phyloP scores from a whole-genome alignment of 2,113 vertebrate genomes.

The Aviceda subcristata region DNA sequence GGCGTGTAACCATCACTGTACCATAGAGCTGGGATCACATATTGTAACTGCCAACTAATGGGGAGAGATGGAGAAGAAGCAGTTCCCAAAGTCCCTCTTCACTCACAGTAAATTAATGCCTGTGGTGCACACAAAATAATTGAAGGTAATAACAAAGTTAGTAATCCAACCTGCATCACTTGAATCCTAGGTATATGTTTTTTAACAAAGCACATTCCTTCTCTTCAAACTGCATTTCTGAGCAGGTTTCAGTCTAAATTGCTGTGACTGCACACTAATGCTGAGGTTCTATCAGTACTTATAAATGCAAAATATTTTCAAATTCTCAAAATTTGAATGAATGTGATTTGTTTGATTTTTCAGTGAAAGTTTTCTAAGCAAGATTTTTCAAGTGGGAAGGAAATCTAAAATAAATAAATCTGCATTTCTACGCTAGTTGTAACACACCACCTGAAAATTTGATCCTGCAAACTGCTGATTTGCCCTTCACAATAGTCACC shows the following conservation, averaged over 20 bases:
- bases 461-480: neutral
- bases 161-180: neutral
- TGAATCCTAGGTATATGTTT: neutral
- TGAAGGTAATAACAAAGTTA: neutral
- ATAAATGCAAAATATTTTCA: neutral
- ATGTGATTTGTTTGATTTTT: neutral
- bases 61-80: neutral
- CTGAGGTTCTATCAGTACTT: neutral
- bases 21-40: neutral
- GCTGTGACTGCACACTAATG: neutral
- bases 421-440: neutral
- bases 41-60: neutral
- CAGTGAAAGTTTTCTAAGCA: neutral
- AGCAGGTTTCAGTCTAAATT: neutral
- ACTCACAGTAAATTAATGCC: neutral
- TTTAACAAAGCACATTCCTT: neutral
- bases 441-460: neutral
- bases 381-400: neutral
- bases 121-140: neutral
- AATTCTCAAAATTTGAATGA: neutral
- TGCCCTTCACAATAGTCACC: neutral
- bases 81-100: neutral
- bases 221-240: neutral
- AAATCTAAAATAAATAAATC: neutral
- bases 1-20: neutral